Conservation (phyloP, 2,113 vertebrate species). For the Rissa tridactyla region DNA sequence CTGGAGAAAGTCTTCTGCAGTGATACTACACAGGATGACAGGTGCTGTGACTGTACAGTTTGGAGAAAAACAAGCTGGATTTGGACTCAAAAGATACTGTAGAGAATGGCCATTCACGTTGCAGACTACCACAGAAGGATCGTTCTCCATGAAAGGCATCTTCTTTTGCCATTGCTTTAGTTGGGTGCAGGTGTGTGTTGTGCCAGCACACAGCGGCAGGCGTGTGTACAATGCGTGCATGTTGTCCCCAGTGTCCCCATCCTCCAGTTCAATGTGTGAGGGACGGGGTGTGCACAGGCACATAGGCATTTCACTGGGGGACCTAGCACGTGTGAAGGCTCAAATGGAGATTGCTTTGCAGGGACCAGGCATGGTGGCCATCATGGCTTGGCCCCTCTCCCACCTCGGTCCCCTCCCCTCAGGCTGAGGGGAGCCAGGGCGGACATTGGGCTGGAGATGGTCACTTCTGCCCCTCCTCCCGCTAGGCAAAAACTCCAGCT, state of each 20-base stretch:
- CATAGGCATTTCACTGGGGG: neutral
- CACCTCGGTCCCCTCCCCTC: neutral
- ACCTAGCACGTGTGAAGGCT: accelerated
- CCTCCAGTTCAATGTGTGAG: neutral
- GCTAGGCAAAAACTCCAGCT: neutral
- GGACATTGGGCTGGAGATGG: neutral
- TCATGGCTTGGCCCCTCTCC: neutral
- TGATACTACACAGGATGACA: neutral
- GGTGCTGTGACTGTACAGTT: neutral
- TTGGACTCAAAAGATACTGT: neutral
- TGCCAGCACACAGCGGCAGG: neutral
- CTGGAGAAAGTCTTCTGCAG: neutral
- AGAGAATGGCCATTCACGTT: neutral
- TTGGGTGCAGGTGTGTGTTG: neutral
- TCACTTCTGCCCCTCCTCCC: neutral
- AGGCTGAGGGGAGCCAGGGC: neutral
- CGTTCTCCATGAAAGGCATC: neutral
- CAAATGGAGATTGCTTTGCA: neutral
- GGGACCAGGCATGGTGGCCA: neutral
- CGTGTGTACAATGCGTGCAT: accelerated
- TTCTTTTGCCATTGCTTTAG: neutral
- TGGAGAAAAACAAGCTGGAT: neutral
- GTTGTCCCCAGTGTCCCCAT: neutral
- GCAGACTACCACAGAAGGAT: neutral
- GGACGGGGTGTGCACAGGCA: neutral